Percentiles rank a stretch among this genome's conserved stretches.
These are phyloP conservation scores for Mizuhopecten yessoensis DNA, from an alignment of 1,140 invertebrate genomes.

Conservation along the genomic window DNA sequence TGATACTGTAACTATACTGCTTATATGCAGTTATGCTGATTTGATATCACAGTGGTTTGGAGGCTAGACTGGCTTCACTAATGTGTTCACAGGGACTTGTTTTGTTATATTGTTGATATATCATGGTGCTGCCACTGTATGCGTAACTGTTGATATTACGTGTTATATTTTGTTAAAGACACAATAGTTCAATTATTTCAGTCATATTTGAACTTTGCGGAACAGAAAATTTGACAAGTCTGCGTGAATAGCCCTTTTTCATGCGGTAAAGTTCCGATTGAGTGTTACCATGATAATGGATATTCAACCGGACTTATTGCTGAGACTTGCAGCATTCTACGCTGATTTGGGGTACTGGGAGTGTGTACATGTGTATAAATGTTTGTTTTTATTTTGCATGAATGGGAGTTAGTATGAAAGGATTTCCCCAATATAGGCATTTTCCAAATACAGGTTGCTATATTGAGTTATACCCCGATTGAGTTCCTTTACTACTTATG, in stretches of 20 bases:
- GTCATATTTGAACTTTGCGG: background rate
- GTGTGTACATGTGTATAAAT: background rate
- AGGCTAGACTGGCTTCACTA: background rate
- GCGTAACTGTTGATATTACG: slow-evolving; percentile 1
- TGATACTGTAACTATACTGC: background rate
- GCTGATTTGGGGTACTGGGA: background rate
- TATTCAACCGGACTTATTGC: background rate
- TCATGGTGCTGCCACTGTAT: slow-evolving; percentile 21
- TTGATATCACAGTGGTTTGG: background rate
- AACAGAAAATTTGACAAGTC: background rate
- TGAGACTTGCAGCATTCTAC: background rate
- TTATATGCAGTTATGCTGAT: background rate
- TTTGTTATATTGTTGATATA: slow-evolving; percentile 10
- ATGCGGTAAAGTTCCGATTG: background rate
- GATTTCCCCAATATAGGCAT: background rate
- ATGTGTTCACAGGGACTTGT: slow-evolving; percentile 25
- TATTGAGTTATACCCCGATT: background rate
- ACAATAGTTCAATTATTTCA: slow-evolving; percentile 27
- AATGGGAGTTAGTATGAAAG: background rate
- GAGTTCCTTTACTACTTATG: background rate
- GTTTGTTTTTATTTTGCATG: background rate
- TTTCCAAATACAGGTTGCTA: background rate
- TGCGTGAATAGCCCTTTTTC: background rate
- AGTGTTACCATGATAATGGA: background rate
- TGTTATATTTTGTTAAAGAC: slow-evolving; percentile 1